Evolutionary conservation across 37 sponge, comb jelly and placozoan genomes (phyloP).

Genomic region (Aphrocallistes beatrix): DNA sequence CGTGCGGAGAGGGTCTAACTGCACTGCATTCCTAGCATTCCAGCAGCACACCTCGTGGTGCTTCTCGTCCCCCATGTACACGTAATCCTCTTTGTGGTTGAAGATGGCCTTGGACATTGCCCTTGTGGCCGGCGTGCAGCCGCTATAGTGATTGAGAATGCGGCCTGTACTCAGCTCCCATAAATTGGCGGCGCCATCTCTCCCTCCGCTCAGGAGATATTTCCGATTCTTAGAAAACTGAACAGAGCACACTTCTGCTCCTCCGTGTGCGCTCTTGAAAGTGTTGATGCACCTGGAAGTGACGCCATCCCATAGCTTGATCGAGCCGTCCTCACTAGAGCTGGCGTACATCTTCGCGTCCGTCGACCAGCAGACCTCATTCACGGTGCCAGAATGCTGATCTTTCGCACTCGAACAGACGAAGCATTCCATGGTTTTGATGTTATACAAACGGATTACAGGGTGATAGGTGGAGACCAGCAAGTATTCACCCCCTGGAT

Average conservation of each 20-base stretch:
- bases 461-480: conserved; percentile 48
- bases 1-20: not conserved
- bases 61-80: not conserved
- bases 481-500: conserved; percentile 79
- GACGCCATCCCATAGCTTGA: conserved; percentile 95
- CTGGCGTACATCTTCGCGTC: conserved; percentile 75
- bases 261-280: conserved; percentile 64
- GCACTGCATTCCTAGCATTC: not conserved
- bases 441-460: conserved; percentile 80
- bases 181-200: conserved; percentile 61
- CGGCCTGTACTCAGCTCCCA: conserved; percentile 51
- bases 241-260: conserved; percentile 45
- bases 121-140: not conserved
- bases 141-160: not conserved
- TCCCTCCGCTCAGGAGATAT: conserved; percentile 75
- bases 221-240: conserved; percentile 23
- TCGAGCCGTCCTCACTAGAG: conserved; percentile 72
- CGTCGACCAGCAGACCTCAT: conserved; percentile 54
- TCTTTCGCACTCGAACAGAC: conserved; percentile 79
- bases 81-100: conserved; percentile 5
- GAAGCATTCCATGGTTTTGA: conserved; percentile 71
- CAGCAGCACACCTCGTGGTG: conserved; percentile 20
- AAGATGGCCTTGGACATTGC: not conserved
- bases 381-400: conserved; percentile 70
- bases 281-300: conserved; percentile 79